Evolutionary conservation across 2,888 invertebrate species (phyloP).

Genomic region (Dermolepida albohirtum): DNA sequence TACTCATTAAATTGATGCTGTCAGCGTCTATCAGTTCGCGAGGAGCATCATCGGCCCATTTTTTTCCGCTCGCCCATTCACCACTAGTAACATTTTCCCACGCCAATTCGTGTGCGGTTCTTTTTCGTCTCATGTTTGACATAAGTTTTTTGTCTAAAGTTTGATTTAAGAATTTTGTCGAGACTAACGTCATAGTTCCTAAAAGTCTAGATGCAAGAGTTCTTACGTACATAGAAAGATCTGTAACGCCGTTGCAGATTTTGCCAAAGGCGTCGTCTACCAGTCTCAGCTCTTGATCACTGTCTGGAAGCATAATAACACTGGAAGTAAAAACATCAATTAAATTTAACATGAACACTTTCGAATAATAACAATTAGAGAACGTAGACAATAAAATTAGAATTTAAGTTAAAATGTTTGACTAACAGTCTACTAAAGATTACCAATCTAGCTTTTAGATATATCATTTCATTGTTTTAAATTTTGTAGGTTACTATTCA

Average conservation of each 20-base stretch:
- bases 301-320: constrained; percentile 76
- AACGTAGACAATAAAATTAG: no score
- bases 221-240: constrained; percentile 89
- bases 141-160: constrained; percentile 98
- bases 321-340: constrained; percentile 67
- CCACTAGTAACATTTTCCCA: constrained; percentile 85
- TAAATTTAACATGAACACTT: no score
- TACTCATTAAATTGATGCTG: constrained; percentile 83
- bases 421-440: no score
- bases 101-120: constrained; percentile 88
- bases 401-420: no score
- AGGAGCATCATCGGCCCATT: constrained; percentile 88
- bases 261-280: constrained; percentile 97
- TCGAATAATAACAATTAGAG: no score
- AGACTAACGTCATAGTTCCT: constrained; percentile 89
- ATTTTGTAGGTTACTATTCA: no score
- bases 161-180: constrained; percentile 91
- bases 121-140: constrained; percentile 86
- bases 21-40: constrained; percentile 81
- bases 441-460: no score
- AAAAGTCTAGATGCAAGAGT: constrained; percentile 86
- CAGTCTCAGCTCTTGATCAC: constrained; percentile 87
- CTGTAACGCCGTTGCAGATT: constrained; percentile 93
- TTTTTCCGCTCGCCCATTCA: constrained; percentile 92
- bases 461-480: no score